A percentile compares a stretch with the other conserved stretches of the same genome.
These are phyloP conservation scores for Eurystomus gularis DNA, from an alignment of 2,113 vertebrate species.

Conservation along the genomic window DNA sequence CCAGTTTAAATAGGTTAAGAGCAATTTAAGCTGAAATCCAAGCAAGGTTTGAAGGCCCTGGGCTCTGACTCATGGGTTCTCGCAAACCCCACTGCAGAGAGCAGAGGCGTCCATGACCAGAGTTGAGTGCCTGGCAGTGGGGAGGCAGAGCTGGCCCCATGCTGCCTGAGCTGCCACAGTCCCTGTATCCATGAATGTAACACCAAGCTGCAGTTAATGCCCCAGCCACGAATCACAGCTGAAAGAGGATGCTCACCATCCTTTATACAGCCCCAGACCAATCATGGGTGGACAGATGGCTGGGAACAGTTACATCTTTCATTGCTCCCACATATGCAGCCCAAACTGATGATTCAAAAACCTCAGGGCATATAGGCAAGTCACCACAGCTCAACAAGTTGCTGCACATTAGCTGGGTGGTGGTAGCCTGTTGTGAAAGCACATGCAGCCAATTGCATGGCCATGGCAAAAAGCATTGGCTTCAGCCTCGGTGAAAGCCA, in stretches of 20 bases:
- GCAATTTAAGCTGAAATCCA: neutral
- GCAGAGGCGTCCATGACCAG: neutral
- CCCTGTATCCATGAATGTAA: accelerated
- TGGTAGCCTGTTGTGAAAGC: neutral
- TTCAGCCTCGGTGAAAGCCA: neutral
- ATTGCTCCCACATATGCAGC: neutral
- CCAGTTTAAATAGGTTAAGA: neutral
- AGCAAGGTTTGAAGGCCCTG: neutral
- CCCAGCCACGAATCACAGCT: neutral
- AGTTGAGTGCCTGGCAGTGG: accelerated
- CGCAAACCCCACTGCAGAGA: neutral
- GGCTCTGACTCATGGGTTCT: neutral
- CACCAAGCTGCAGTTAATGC: neutral
- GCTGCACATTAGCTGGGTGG: neutral
- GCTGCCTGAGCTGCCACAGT: accelerated
- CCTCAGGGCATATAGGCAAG: neutral
- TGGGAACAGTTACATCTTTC: neutral
- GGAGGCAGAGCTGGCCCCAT: neutral
- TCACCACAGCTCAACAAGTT: neutral
- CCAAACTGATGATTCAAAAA: neutral
- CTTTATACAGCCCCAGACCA: neutral
- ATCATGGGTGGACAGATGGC: neutral
- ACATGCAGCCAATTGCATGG: neutral
- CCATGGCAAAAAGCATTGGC: neutral
- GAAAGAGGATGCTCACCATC: neutral